Conservation (phyloP, 2,888 invertebrate species). For the Morpho achilles region DNA sequence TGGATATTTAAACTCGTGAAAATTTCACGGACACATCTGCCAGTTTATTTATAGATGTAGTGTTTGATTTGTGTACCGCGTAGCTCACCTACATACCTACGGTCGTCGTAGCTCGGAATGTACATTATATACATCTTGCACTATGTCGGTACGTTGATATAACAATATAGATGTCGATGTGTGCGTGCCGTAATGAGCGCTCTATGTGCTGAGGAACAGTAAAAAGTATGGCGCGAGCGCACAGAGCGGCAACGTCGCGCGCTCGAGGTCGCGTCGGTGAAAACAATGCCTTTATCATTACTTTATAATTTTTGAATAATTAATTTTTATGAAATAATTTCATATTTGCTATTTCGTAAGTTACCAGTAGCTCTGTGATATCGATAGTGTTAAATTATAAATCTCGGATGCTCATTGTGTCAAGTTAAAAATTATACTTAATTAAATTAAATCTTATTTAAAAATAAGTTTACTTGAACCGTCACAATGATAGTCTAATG, state of each 20-base stretch:
- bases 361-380: not conserved
- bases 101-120: constrained; percentile 61
- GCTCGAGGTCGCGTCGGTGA: constrained; percentile 62
- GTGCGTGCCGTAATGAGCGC: constrained; percentile 67
- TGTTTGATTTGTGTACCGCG: constrained; percentile 71
- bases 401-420: too few relatives aligned
- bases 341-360: not conserved
- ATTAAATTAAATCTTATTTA: too few relatives aligned
- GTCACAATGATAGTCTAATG: not conserved
- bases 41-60: constrained; percentile 65
- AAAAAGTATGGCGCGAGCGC: constrained; percentile 79
- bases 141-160: constrained; percentile 55
- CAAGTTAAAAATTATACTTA: too few relatives aligned
- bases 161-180: constrained; percentile 49
- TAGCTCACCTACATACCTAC: constrained; percentile 73
- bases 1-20: constrained; percentile 31
- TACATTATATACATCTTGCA: constrained; percentile 70
- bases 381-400: too few relatives aligned
- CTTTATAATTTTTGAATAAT: constrained; percentile 23
- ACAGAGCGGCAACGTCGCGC: constrained; percentile 70
- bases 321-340: constrained; percentile 8
- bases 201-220: constrained; percentile 80
- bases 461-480: too few relatives aligned
- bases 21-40: constrained; percentile 61
- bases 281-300: constrained; percentile 57